Conservation (phyloP, 2,113 vertebrate genomes). For the Oreochromis aureus region DNA sequence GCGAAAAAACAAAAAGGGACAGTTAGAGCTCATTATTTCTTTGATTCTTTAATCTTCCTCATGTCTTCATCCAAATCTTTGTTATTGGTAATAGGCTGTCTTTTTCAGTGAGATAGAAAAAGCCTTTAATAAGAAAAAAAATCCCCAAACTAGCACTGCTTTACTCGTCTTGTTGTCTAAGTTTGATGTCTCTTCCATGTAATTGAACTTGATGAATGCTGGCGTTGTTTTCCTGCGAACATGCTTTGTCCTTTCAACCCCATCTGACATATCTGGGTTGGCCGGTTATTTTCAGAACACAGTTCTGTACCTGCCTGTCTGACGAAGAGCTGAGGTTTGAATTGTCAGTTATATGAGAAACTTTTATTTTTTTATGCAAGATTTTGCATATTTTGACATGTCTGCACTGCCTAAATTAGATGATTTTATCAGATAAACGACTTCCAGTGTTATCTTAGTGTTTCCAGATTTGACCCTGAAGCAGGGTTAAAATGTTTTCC, state of each 20-base stretch:
- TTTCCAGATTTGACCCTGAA: not conserved
- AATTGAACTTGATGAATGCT: conserved; percentile 56
- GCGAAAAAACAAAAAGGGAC: conserved; percentile 14
- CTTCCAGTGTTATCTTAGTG: not conserved
- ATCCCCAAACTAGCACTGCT: not conserved
- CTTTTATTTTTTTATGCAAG: not conserved
- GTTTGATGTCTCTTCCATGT: conserved; percentile 51
- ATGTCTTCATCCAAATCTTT: conserved; percentile 37
- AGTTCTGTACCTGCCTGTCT: conserved; percentile 22
- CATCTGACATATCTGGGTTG: conserved; percentile 63
- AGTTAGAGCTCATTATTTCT: conserved; percentile 52
- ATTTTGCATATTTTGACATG: not conserved
- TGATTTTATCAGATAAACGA: not conserved
- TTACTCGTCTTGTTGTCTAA: not conserved
- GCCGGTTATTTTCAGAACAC: conserved; percentile 52
- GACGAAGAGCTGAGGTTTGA: not conserved
- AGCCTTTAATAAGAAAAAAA: not conserved
- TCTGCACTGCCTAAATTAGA: not conserved
- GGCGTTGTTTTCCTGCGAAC: conserved; percentile 33
- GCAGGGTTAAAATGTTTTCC: not conserved
- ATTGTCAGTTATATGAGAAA: conserved; percentile 1
- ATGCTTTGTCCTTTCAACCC: conserved; percentile 47
- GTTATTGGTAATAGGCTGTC: conserved; percentile 22
- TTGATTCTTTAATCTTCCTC: conserved; percentile 53
- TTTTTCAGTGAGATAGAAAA: not conserved